Evolutionary conservation across 2,113 vertebrate genomes (phyloP).

Genomic region (Coregonus clupeaformis): DNA sequence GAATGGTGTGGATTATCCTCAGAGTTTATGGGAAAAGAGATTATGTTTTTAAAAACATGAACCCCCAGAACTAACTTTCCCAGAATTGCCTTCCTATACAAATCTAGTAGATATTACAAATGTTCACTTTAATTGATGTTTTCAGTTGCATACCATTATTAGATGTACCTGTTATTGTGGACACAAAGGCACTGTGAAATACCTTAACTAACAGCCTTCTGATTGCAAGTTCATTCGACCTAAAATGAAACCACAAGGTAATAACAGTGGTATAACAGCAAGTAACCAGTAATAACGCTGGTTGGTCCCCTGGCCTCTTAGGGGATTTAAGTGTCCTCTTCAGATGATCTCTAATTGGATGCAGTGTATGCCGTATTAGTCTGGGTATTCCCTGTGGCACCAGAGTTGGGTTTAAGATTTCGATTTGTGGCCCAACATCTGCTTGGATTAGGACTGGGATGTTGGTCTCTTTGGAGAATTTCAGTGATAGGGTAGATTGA

Average conservation of each 20-base stretch:
- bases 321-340: too few species aligned
- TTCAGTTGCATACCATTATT: too few species aligned
- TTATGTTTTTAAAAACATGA: neutral
- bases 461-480: neutral
- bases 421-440: constrained; percentile 11
- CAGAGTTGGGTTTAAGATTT: constrained; percentile 4
- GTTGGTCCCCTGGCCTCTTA: too few species aligned
- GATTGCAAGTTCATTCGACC: too few species aligned
- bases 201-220: too few species aligned
- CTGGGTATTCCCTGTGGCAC: constrained; percentile 4
- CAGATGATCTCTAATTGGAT: neutral
- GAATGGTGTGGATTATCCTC: neutral
- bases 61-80: neutral
- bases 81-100: neutral
- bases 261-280: too few species aligned
- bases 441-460: constrained; percentile 16
- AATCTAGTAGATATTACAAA: neutral
- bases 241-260: too few species aligned
- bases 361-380: neutral
- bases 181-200: too few species aligned
- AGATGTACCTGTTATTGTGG: too few species aligned
- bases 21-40: constrained; percentile 3
- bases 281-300: too few species aligned
- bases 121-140: neutral
- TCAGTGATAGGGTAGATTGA: constrained; percentile 9